Evolutionary conservation across 1,140 invertebrate species (phyloP).

Genomic region (Chymomyza costata): DNA sequence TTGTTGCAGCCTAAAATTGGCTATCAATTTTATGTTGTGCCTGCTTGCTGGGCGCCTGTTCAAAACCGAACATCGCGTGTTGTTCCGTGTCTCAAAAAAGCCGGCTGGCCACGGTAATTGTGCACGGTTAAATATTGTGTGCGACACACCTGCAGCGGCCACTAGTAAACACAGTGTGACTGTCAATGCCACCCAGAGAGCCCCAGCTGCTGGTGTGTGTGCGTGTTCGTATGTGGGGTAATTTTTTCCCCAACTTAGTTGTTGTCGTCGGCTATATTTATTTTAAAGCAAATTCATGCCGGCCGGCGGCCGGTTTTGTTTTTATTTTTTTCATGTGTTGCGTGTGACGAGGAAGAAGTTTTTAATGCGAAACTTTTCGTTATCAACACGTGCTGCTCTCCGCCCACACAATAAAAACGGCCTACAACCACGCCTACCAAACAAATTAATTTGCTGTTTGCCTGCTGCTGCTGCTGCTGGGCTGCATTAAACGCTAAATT

Average conservation of each 20-base stretch:
- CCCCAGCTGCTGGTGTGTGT: too few relatives aligned
- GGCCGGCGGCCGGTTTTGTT: slow-evolving; percentile 1
- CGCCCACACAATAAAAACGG: slow-evolving; percentile 10
- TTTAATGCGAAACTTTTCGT: slow-evolving; percentile 25
- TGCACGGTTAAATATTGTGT: slow-evolving; percentile 41
- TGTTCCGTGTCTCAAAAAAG: slow-evolving; percentile 63
- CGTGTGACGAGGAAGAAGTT: too few relatives aligned
- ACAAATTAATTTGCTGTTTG: slow-evolving; percentile 70
- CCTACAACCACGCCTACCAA: slow-evolving; percentile 67
- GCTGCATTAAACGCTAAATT: slow-evolving; percentile 46
- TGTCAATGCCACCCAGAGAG: not conserved
- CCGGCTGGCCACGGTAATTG: slow-evolving; percentile 50
- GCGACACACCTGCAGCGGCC: slow-evolving; percentile 13
- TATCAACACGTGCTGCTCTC: slow-evolving; percentile 36
- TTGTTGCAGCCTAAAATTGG: too few relatives aligned
- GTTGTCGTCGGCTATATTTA: slow-evolving; percentile 23
- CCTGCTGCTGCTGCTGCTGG: too few relatives aligned
- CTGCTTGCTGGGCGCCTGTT: slow-evolving; percentile 50
- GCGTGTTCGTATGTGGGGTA: slow-evolving; percentile 41
- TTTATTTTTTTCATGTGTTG: too few relatives aligned
- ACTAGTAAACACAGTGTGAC: not conserved
- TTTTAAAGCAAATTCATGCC: slow-evolving; percentile 11
- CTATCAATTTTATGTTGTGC: too few relatives aligned
- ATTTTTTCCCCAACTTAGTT: slow-evolving; percentile 47
- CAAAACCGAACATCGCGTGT: slow-evolving; percentile 62